Percentiles rank a stretch among this genome's conserved stretches.
phyloP scores from a whole-genome alignment of 2,113 vertebrate genomes.

The Planiliza haematocheilus region DNA sequence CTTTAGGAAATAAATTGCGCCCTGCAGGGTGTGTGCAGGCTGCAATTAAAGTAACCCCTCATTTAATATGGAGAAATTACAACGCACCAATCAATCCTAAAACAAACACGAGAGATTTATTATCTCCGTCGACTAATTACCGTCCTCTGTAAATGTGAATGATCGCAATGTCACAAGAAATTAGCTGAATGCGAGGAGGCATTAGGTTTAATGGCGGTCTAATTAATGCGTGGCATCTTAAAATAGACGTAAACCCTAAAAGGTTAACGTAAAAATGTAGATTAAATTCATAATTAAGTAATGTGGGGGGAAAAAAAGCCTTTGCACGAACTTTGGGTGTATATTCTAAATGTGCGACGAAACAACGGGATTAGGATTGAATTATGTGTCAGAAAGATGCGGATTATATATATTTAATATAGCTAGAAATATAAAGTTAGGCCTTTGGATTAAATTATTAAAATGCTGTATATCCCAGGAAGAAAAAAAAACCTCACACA shows the following conservation, averaged over 20 bases:
- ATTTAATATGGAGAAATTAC: slow-evolving; percentile 56
- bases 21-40: slow-evolving; percentile 33
- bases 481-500: no score
- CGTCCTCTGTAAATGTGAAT: slow-evolving; percentile 64
- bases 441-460: no score
- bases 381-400: no score
- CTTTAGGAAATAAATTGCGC: slow-evolving; percentile 18
- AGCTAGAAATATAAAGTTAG: no score
- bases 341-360: no score
- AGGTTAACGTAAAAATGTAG: not conserved
- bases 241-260: slow-evolving; percentile 31
- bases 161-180: slow-evolving; percentile 75
- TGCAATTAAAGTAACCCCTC: slow-evolving; percentile 47
- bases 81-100: slow-evolving; percentile 57
- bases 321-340: not conserved
- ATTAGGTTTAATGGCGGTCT: slow-evolving; percentile 47
- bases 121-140: slow-evolving; percentile 69
- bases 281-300: slow-evolving; percentile 40
- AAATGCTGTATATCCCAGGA: no score
- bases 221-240: slow-evolving; percentile 35
- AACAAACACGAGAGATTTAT: slow-evolving; percentile 79
- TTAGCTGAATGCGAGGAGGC: slow-evolving; percentile 69
- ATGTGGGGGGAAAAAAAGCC: slow-evolving; percentile 15
- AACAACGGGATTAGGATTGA: no score
- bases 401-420: no score